phyloP scores from a whole-genome alignment of 2,888 invertebrate genomes.

The Axea sp. region DNA sequence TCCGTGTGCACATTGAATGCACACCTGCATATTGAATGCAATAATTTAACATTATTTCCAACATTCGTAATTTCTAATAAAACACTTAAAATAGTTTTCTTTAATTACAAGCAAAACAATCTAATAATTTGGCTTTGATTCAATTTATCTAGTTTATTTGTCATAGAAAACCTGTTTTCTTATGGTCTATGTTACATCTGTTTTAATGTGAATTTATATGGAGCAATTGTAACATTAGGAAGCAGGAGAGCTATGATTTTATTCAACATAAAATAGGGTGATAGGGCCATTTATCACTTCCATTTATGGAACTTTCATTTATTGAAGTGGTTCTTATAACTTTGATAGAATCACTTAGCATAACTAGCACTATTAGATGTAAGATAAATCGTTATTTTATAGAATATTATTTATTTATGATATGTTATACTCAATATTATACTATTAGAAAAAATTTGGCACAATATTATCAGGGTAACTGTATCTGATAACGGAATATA shows the following conservation, averaged over 20 bases:
- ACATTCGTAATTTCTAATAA: no score
- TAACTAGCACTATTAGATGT: constrained; percentile 15
- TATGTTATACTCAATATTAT: not conserved
- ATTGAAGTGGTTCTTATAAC: constrained; percentile 33
- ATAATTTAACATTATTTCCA: no score
- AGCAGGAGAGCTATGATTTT: constrained; percentile 16
- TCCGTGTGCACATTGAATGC: no score
- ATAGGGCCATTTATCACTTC: constrained; percentile 43
- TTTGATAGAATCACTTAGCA: constrained; percentile 36
- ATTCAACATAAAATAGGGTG: constrained; percentile 27
- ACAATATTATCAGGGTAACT: not conserved
- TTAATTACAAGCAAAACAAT: constrained; percentile 3
- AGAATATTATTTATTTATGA: constrained; percentile 24
- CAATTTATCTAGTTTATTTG: constrained; percentile 21
- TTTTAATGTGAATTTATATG: constrained; percentile 21
- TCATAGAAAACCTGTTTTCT: constrained; percentile 23
- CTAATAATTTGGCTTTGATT: constrained; percentile 5
- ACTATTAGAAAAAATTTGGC: not conserved
- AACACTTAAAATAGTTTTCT: not conserved
- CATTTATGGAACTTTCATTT: constrained; percentile 41
- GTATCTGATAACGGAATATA: not conserved
- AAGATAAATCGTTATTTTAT: constrained; percentile 30
- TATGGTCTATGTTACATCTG: not conserved
- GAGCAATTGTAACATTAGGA: constrained; percentile 30
- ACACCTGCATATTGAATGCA: no score